Conservation (phyloP, 2,113 vertebrate genomes). For the Boulengerochromis microlepis region DNA sequence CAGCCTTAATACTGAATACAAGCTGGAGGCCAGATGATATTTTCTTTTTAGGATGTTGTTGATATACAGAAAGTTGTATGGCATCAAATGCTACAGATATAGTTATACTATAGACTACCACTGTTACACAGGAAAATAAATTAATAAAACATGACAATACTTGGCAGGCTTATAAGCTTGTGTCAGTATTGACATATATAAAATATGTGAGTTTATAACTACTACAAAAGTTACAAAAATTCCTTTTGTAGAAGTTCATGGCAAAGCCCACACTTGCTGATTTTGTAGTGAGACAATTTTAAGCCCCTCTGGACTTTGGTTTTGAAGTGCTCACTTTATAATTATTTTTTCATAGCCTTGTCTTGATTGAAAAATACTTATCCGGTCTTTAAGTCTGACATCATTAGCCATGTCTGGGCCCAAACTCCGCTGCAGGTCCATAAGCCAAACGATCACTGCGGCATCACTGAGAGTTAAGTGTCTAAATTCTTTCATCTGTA, state of each 20-base stretch:
- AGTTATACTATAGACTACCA: not conserved
- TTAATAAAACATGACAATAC: not conserved
- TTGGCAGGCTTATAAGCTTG: not conserved
- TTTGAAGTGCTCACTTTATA: not conserved
- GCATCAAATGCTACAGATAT: not conserved
- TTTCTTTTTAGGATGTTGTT: not conserved
- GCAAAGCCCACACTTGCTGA: not conserved
- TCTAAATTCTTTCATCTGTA: not conserved
- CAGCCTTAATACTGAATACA: not conserved
- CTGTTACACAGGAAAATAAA: not conserved
- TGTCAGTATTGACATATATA: not conserved
- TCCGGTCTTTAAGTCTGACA: not conserved
- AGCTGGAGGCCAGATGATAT: not conserved
- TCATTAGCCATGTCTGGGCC: not conserved
- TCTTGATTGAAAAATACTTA: not conserved
- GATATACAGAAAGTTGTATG: not conserved
- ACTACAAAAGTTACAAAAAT: not conserved
- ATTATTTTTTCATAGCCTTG: not conserved
- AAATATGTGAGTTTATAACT: not conserved
- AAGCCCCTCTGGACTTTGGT: not conserved
- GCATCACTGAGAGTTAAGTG: not conserved
- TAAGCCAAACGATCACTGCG: not conserved
- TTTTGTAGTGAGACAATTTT: not conserved
- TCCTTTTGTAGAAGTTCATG: not conserved
- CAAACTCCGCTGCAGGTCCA: not conserved